Percentiles rank a stretch among this genome's conserved stretches.
phyloP scores from a whole-genome alignment of 1,140 invertebrate species.

The Drosophila nannoptera region DNA sequence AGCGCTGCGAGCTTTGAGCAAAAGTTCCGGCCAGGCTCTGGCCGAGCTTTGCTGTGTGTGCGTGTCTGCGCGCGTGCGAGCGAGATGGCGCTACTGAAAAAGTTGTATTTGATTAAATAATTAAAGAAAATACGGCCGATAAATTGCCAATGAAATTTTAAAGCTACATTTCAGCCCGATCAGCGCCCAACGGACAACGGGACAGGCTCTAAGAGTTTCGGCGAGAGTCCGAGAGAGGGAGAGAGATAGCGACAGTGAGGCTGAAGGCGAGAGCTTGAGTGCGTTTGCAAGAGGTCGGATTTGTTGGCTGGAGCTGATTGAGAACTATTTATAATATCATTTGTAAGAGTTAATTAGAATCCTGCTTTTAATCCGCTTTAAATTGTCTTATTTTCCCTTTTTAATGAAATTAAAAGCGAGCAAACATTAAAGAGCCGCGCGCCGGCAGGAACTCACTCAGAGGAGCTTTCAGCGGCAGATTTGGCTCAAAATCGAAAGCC shows the following conservation, averaged over 20 bases:
- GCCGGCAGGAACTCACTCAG: conserved; percentile 38
- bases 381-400: not conserved
- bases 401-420: conserved; percentile 12
- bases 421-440: conserved; percentile 15
- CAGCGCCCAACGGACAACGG: not conserved
- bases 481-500: conserved; percentile 57
- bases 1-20: conserved; percentile 48
- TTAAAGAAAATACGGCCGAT: conserved; percentile 6
- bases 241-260: not conserved
- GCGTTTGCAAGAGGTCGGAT: too few species aligned
- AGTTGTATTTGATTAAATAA: conserved; percentile 16
- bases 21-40: conserved; percentile 30
- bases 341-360: not conserved
- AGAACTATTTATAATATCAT: not conserved
- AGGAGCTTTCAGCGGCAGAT: conserved; percentile 34
- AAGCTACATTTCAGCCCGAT: not conserved
- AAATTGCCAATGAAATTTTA: not conserved
- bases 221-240: not conserved
- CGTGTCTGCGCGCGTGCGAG: not conserved
- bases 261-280: too few species aligned
- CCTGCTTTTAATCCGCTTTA: conserved; percentile 1
- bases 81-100: conserved; percentile 3
- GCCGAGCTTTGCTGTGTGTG: not conserved
- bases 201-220: not conserved
- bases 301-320: not conserved